Base-by-base conservation (phyloP, 2,113 vertebrate genomes). In the Puffinus mauretanicus region DNA sequence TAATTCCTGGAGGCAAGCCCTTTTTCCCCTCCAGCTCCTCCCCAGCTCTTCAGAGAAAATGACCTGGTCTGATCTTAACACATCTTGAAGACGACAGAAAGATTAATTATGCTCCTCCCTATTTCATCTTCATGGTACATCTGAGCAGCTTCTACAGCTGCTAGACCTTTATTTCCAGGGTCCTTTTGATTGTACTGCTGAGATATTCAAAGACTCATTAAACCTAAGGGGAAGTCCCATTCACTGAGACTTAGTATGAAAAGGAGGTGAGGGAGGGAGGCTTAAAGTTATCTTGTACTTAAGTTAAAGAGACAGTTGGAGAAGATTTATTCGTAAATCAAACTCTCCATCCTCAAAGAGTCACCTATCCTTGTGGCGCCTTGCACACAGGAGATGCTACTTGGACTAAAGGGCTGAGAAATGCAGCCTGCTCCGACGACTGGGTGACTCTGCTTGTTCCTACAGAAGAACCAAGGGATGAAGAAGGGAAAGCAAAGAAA, bases 51-150 rank as follows among this genome's bases (percentile, higher is more conserved):
- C 67, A 78, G 52, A 90, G 72, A 93, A 90, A 94, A 90, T 77
- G 20, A 86, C 86, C 60, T 67, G 71, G 58, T 62, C 79, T 93
- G 76, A 86, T 88, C 71, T 81, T 88, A 94, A 76, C 60, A 44
- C 52, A 64, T 78, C 76, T 88, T 64, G 67, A 95, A 95, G 82
- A 55, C 16, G 67, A 86, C 78, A 94, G 82, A 61, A 95, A 66
- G 67, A 94, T 96, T 94, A 92, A 94, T 90, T 83, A 73, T 86
- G 46, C 65, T 92, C 60, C 71, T 73, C 82, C 64, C 60, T 66
- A 47, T 51, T 88, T 86, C 90, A 93, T 73, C 85, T 77, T 94
- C 71, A 54, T 4, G 6, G 46, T 82, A 92, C 58, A 95, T 75
- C 71, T n/a, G 52, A 92, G 88, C 91, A 81, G 72, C 71, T 92